These are phyloP conservation scores for Noctua janthina DNA, from an alignment of 2,888 invertebrate species.

Conservation along the genomic window DNA sequence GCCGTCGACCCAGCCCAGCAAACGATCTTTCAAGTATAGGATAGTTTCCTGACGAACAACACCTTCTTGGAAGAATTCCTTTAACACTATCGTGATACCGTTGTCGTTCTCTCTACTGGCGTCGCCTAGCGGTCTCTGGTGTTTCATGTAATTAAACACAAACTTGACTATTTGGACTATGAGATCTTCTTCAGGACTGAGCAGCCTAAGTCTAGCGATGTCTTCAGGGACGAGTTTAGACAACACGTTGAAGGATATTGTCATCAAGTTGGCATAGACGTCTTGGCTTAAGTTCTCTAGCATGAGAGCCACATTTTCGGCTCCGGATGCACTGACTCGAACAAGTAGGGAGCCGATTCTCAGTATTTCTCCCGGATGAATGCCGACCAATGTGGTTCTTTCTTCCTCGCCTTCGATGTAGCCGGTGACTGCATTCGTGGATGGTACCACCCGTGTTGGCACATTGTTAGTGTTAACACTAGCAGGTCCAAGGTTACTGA, in stretches of 20 bases:
- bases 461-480: conserved; percentile 75
- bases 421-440: conserved; percentile 70
- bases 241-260: conserved; percentile 81
- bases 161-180: conserved; percentile 85
- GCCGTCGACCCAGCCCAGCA: conserved; percentile 77
- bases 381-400: conserved; percentile 75
- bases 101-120: conserved; percentile 77
- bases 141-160: conserved; percentile 85
- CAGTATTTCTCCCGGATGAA: conserved; percentile 84
- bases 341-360: conserved; percentile 81
- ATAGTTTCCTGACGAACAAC: conserved; percentile 81
- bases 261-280: conserved; percentile 83
- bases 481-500: conserved; percentile 80
- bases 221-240: conserved; percentile 81
- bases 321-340: conserved; percentile 81
- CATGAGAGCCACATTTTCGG: conserved; percentile 80
- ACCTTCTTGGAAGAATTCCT: conserved; percentile 87
- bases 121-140: conserved; percentile 82
- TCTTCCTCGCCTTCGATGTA: conserved; percentile 77
- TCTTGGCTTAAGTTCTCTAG: conserved; percentile 84
- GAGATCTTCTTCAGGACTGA: conserved; percentile 85
- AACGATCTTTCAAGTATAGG: conserved; percentile 77
- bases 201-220: conserved; percentile 78
- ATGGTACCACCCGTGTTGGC: conserved; percentile 75
- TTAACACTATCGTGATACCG: conserved; percentile 80